Conservation (phyloP, 2,113 vertebrate genomes). For the Ibidorhyncha struthersii region DNA sequence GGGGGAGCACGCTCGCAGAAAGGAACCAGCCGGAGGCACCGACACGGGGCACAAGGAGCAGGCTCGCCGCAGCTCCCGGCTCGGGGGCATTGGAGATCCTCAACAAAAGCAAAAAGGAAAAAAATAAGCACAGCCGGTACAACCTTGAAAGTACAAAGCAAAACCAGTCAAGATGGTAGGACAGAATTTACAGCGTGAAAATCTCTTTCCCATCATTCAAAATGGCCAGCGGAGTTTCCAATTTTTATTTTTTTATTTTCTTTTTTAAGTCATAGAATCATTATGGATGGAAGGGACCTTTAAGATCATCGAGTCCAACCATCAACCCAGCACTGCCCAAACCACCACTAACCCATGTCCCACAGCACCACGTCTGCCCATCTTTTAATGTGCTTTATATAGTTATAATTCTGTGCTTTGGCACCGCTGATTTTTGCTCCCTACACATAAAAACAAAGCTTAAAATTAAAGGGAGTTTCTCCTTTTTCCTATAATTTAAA, state of each 20-base stretch:
- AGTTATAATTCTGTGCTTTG: neutral
- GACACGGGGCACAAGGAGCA: fast-evolving
- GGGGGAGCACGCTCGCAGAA: neutral
- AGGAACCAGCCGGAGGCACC: neutral
- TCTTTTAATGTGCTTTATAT: neutral
- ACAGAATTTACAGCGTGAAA: neutral
- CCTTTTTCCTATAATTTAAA: neutral
- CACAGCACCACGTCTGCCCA: too few species aligned
- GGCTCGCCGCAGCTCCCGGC: neutral
- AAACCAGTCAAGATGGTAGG: neutral
- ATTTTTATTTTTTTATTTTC: fast-evolving
- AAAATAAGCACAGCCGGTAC: neutral
- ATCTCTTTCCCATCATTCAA: neutral
- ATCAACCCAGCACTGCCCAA: too few species aligned
- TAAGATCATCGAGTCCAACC: too few species aligned
- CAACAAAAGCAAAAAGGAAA: neutral
- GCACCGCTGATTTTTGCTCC: neutral
- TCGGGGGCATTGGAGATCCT: neutral
- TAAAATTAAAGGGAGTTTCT: neutral
- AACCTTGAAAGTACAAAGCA: neutral
- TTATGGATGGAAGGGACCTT: too few species aligned
- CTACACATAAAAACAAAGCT: neutral
- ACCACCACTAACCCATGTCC: too few species aligned
- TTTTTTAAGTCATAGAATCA: neutral
- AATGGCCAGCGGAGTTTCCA: neutral